phyloP scores from a whole-genome alignment of 2,797 vertebrate species.

The Lacerta agilis region DNA sequence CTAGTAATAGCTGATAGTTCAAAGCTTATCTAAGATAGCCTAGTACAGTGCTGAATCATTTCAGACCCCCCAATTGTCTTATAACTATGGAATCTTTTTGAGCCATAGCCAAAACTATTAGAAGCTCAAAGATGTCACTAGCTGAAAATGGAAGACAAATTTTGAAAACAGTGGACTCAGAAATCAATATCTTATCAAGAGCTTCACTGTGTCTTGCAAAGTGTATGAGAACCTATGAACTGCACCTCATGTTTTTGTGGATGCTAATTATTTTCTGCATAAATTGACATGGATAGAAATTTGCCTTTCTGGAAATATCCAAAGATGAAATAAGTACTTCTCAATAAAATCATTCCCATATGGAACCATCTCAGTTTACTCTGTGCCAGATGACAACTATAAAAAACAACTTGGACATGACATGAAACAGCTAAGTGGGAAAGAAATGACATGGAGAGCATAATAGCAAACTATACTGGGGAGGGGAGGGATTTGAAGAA shows the following conservation, averaged over 20 bases:
- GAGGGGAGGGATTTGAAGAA: background rate
- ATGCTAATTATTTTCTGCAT: conserved; percentile 7
- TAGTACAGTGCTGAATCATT: background rate
- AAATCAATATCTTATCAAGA: conserved; percentile 19
- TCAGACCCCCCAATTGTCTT: background rate
- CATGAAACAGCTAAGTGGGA: background rate
- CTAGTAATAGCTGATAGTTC: background rate
- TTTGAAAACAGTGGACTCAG: background rate
- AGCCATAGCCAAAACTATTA: background rate
- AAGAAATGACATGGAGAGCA: background rate
- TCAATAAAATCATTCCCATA: background rate
- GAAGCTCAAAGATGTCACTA: background rate
- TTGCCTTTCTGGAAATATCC: background rate
- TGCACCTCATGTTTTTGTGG: background rate
- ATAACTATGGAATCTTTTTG: background rate
- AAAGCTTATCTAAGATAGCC: background rate
- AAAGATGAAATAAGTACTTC: background rate
- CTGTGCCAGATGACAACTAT: background rate
- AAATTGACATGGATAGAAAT: background rate
- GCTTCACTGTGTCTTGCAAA: background rate
- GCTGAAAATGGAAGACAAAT: background rate
- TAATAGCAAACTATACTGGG: background rate
- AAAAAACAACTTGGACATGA: background rate
- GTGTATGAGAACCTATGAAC: background rate
- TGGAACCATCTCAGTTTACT: background rate